Conservation (phyloP, 1,140 invertebrate genomes). For the Coenobita brevimanus region DNA sequence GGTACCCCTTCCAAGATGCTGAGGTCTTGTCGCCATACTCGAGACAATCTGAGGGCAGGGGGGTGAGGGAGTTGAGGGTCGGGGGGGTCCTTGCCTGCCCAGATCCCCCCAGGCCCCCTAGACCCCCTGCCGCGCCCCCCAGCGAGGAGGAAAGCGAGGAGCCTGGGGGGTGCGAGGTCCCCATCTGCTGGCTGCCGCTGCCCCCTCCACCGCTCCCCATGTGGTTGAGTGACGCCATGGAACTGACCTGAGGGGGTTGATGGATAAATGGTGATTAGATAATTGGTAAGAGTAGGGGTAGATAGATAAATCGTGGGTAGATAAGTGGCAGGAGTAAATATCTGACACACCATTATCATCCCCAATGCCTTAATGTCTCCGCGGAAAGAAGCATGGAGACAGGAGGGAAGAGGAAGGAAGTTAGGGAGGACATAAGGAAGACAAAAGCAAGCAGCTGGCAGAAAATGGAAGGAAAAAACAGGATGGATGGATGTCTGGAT, state of each 20-base stretch:
- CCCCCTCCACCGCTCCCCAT: conserved; percentile 56
- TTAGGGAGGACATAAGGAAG: neutral
- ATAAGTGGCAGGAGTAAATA: conserved; percentile 12
- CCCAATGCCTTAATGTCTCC: no score
- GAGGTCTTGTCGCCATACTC: conserved; percentile 69
- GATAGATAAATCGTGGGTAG: neutral
- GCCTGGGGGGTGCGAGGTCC: neutral
- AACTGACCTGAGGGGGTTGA: conserved; percentile 20
- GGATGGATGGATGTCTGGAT: neutral
- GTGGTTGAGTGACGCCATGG: conserved; percentile 64
- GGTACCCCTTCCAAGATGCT: conserved; percentile 71
- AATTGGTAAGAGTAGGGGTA: neutral
- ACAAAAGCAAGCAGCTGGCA: neutral
- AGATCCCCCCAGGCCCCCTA: conserved; percentile 12
- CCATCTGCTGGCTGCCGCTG: conserved; percentile 23
- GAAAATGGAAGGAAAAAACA: neutral
- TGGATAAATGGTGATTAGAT: neutral
- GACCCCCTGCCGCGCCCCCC: neutral
- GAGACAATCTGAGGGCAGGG: conserved; percentile 69
- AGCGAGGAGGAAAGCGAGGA: conserved; percentile 19
- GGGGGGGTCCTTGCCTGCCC: conserved; percentile 62
- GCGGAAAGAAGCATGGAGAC: no score
- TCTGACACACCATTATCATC: no score
- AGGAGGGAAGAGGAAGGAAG: no score
- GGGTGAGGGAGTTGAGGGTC: conserved; percentile 63